phyloP scores from a whole-genome alignment of 2,113 vertebrate species.

The Hucho hucho region DNA sequence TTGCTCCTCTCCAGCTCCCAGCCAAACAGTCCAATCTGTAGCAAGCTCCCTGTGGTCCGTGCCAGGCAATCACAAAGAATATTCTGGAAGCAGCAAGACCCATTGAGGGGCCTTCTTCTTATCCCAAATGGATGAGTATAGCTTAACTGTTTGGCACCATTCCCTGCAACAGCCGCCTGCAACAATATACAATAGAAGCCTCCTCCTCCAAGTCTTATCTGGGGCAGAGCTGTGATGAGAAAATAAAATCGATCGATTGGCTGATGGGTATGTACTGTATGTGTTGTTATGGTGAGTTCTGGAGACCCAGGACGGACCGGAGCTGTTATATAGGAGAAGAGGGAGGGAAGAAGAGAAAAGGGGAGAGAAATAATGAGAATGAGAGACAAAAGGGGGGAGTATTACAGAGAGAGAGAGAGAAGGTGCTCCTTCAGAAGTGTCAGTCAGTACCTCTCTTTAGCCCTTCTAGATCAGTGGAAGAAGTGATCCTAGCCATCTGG shows the following conservation, averaged over 20 bases:
- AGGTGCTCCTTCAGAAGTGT: no score
- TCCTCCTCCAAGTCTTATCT: not conserved
- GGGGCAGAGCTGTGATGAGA: constrained; percentile 11
- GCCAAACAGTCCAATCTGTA: not conserved
- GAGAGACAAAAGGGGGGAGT: not conserved
- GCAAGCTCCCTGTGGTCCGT: not conserved
- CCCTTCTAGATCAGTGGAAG: not conserved
- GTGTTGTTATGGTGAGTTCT: not conserved
- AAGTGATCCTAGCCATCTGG: not conserved
- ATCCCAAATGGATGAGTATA: not conserved
- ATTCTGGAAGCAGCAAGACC: not conserved
- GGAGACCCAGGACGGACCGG: not conserved
- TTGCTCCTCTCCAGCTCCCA: not conserved
- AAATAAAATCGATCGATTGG: constrained; percentile 21
- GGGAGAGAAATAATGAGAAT: not conserved
- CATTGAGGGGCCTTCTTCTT: not conserved
- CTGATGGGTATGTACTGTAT: not conserved
- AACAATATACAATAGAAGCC: not conserved
- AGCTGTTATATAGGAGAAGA: not conserved
- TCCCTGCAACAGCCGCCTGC: not conserved
- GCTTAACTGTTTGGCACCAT: not conserved
- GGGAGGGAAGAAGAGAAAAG: not conserved
- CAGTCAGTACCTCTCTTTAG: not conserved
- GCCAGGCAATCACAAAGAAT: constrained; percentile 4
- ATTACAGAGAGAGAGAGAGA: not conserved